phyloP scores from a whole-genome alignment of 2,888 invertebrate genomes.

The Pilophorus perplexus region DNA sequence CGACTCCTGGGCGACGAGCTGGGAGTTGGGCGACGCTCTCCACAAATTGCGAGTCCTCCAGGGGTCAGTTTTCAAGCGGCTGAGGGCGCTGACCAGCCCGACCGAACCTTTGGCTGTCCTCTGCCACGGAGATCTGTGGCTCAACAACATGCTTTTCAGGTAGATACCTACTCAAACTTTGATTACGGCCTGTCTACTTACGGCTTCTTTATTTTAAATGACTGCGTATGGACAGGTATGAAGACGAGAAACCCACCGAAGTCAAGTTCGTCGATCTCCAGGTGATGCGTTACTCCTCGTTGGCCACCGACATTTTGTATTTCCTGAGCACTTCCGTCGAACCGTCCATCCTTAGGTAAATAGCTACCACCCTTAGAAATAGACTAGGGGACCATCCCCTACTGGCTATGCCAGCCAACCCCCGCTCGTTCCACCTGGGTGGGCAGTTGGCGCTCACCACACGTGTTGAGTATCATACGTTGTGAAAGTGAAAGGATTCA shows the following conservation, averaged over 20 bases:
- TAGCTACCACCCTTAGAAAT: no score
- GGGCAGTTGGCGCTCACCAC: no score
- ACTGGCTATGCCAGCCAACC: no score
- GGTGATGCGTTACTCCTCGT: constrained; percentile 48
- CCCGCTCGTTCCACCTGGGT: no score
- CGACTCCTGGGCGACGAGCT: constrained; percentile 12
- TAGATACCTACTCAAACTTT: constrained; percentile 24
- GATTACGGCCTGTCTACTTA: no score
- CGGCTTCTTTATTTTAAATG: background rate
- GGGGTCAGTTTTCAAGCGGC: constrained; percentile 44
- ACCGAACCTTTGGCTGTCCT: constrained; percentile 47
- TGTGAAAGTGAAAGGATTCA: no score
- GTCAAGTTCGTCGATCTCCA: constrained; percentile 49
- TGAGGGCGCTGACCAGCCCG: constrained; percentile 43
- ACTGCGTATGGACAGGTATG: constrained; percentile 36
- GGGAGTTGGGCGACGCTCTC: constrained; percentile 45
- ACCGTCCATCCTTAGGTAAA: constrained; percentile 46
- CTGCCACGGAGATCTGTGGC: constrained; percentile 49
- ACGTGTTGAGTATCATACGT: no score
- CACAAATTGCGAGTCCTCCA: constrained; percentile 46
- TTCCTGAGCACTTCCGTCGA: constrained; percentile 48
- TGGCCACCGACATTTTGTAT: constrained; percentile 48
- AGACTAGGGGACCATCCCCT: no score
- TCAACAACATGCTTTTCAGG: constrained; percentile 48
- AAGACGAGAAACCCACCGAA: constrained; percentile 39